These are phyloP conservation scores for Pterophyllum scalare DNA, from an alignment of 2,113 vertebrate species.

Conservation along the genomic window DNA sequence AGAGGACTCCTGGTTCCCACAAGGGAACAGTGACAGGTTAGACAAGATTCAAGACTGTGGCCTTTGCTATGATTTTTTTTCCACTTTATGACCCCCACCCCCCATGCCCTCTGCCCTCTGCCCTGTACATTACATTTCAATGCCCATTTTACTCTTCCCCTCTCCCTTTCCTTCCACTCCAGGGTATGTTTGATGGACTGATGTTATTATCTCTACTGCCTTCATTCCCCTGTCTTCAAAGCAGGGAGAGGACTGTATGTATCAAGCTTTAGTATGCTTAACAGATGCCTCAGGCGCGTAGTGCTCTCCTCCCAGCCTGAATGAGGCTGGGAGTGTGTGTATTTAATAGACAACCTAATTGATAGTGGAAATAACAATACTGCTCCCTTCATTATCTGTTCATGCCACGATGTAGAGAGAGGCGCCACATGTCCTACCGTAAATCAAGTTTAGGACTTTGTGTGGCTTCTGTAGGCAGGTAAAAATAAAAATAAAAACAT, in stretches of 20 bases:
- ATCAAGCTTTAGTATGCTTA: slow-evolving; percentile 60
- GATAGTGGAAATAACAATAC: slow-evolving; percentile 41
- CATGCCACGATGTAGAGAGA: neutral
- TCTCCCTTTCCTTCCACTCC: neutral
- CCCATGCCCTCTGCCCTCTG: slow-evolving; percentile 4
- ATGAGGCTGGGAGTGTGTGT: neutral
- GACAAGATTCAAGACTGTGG: neutral
- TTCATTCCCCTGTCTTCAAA: slow-evolving; percentile 65
- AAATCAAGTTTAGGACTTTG: neutral
- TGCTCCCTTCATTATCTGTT: slow-evolving; percentile 23
- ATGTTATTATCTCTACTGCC: slow-evolving; percentile 68
- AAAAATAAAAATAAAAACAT: neutral
- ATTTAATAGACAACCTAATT: slow-evolving; percentile 33
- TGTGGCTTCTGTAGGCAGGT: neutral
- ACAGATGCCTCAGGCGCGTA: slow-evolving; percentile 47
- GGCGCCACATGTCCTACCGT: neutral
- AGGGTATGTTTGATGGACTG: slow-evolving; percentile 64
- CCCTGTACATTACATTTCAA: neutral
- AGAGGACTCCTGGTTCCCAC: slow-evolving; percentile 9
- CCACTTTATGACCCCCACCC: neutral
- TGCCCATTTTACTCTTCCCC: neutral
- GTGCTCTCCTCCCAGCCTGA: slow-evolving; percentile 37
- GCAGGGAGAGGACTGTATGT: slow-evolving; percentile 54
- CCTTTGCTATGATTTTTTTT: neutral
- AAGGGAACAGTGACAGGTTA: neutral